Conservation (phyloP, 2,113 vertebrate genomes). For the Dicentrarchus labrax region DNA sequence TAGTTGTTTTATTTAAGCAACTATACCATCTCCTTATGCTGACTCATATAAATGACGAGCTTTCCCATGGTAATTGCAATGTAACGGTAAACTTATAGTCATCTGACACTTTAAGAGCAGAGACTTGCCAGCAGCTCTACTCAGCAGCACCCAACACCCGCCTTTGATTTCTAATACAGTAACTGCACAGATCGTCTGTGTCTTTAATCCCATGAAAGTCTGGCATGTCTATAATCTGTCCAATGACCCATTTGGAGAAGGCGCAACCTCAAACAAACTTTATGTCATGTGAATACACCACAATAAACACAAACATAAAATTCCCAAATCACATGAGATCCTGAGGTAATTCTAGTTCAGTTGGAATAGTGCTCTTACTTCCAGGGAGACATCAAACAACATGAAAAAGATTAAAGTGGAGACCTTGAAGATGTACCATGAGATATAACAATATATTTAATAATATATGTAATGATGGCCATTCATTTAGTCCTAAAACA, state of each 20-base stretch:
- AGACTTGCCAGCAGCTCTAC: not conserved
- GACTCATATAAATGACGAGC: not conserved
- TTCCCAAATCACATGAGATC: not conserved
- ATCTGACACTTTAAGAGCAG: not conserved
- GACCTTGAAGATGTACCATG: not conserved
- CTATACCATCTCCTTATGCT: not conserved
- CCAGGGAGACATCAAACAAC: too few species aligned
- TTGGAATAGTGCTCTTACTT: not conserved
- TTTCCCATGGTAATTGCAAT: not conserved
- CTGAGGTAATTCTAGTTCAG: not conserved
- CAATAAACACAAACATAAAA: not conserved
- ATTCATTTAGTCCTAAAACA: not conserved
- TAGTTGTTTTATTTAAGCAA: not conserved
- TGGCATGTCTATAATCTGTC: not conserved
- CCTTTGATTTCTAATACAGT: conserved; percentile 2
- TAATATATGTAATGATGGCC: not conserved
- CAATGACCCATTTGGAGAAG: not conserved
- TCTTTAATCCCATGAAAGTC: not conserved
- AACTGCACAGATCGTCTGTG: not conserved
- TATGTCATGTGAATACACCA: not conserved
- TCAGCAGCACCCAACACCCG: not conserved
- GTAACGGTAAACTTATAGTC: conserved; percentile 1
- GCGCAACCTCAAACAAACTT: not conserved
- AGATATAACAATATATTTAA: not conserved
- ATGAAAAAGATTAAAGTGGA: not conserved